Evolutionary conservation across 2,797 vertebrate species (phyloP).

Genomic region (Megaceryle alcyon): DNA sequence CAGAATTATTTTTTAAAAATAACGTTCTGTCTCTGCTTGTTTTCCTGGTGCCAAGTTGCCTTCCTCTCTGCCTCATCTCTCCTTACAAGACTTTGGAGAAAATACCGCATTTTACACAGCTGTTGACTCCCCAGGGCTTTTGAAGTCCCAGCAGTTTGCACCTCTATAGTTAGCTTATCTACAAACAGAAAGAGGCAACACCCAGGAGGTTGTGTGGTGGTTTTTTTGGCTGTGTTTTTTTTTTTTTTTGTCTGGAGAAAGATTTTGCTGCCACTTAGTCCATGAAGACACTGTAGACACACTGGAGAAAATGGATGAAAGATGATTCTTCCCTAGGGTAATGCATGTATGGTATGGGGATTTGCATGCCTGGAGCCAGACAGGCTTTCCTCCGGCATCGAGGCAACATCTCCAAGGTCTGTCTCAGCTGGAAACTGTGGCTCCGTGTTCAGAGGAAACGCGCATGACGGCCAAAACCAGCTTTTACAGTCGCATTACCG

Average conservation of each 20-base stretch:
- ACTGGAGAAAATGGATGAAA: background rate
- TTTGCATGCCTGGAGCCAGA: background rate
- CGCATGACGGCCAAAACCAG: background rate
- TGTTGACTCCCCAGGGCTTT: background rate
- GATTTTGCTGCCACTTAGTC: background rate
- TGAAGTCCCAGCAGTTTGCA: background rate
- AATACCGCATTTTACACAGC: background rate
- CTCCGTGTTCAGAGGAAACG: background rate
- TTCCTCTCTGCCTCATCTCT: background rate
- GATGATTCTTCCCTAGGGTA: background rate
- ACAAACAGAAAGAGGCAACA: background rate
- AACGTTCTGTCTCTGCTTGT: background rate
- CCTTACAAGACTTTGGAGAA: background rate
- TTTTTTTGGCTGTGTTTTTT: too few relatives aligned
- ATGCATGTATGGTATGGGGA: fast-evolving
- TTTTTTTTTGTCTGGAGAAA: background rate
- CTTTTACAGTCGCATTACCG: background rate
- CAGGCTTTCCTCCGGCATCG: background rate
- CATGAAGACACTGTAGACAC: background rate
- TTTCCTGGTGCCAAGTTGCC: background rate
- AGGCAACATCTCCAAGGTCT: background rate
- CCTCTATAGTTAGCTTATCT: background rate
- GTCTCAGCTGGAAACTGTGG: background rate
- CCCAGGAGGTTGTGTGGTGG: background rate
- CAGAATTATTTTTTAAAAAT: background rate